These are phyloP conservation scores for Tapirus indicus DNA, from an alignment of 2,797 vertebrate genomes.

Conservation along the genomic window DNA sequence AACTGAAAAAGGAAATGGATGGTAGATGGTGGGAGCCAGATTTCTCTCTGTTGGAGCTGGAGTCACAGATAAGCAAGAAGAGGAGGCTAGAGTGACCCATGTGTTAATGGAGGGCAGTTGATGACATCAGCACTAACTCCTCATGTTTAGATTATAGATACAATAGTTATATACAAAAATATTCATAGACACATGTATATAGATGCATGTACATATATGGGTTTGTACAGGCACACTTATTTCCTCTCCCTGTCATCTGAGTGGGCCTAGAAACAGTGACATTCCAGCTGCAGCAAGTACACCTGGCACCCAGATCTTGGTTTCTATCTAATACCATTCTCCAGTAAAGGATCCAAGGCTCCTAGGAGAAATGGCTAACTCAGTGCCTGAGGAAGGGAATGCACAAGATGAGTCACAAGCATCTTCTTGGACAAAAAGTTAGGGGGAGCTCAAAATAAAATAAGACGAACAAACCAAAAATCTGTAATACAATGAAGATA, in stretches of 20 bases:
- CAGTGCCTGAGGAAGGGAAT: not conserved
- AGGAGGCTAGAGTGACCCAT: too few relatives aligned
- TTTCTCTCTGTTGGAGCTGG: not conserved
- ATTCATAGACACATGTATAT: not conserved
- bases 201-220: accelerated
- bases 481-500: not conserved
- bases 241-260: not conserved
- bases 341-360: not conserved
- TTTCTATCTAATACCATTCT: not conserved
- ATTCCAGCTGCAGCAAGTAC: not conserved
- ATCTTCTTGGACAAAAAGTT: not conserved
- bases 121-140: not conserved
- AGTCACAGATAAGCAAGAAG: too few relatives aligned
- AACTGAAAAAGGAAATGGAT: not conserved
- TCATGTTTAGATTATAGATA: not conserved
- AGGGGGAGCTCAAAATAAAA: not conserved
- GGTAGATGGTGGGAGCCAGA: too few relatives aligned
- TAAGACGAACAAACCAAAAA: not conserved
- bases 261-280: not conserved
- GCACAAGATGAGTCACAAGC: not conserved
- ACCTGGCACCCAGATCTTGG: not conserved
- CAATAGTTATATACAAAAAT: not conserved
- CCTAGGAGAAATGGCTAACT: not conserved
- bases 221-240: not conserved
- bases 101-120: not conserved